Evolutionary conservation across 2,797 vertebrate genomes (phyloP).

Genomic region (Dendrocincla fuliginosa): DNA sequence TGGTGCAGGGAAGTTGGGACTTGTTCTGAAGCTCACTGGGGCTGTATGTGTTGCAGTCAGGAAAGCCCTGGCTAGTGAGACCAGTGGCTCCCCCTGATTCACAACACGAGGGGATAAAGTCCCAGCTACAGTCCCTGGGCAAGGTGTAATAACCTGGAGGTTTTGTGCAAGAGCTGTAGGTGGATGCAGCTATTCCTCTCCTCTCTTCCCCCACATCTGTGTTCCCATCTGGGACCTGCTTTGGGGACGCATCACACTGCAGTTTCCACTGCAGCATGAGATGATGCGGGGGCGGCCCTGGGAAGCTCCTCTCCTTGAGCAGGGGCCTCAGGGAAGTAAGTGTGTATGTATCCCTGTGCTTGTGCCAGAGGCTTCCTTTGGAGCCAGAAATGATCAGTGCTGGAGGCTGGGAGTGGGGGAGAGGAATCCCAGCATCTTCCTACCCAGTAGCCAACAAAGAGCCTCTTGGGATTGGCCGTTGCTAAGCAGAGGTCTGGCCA

Average conservation of each 20-base stretch:
- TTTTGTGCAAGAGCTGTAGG: not conserved
- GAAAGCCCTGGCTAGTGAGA: not conserved
- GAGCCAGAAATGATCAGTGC: not conserved
- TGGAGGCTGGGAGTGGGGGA: not conserved
- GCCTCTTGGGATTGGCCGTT: conserved; percentile 17
- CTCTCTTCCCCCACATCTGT: not conserved
- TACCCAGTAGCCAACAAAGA: not conserved
- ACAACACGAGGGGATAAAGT: not conserved
- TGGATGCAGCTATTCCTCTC: not conserved
- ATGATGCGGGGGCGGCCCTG: not conserved
- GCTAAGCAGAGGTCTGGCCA: conserved; percentile 34
- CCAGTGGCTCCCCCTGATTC: not conserved
- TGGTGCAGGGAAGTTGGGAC: not conserved
- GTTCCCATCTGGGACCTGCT: not conserved
- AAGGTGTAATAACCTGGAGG: not conserved
- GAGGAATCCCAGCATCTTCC: conserved; percentile 9
- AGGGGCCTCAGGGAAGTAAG: not conserved
- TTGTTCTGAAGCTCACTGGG: not conserved
- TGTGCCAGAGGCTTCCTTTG: not conserved
- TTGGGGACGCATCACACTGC: not conserved
- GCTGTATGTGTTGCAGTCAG: not conserved
- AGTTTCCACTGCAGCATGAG: not conserved
- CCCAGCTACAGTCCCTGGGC: not conserved
- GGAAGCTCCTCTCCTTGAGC: not conserved
- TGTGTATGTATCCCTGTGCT: not conserved